Percentiles rank a stretch among this genome's conserved stretches.
These are phyloP conservation scores for Xylocopa sonorina DNA, from an alignment of 1,140 invertebrate genomes.

Conservation along the genomic window DNA sequence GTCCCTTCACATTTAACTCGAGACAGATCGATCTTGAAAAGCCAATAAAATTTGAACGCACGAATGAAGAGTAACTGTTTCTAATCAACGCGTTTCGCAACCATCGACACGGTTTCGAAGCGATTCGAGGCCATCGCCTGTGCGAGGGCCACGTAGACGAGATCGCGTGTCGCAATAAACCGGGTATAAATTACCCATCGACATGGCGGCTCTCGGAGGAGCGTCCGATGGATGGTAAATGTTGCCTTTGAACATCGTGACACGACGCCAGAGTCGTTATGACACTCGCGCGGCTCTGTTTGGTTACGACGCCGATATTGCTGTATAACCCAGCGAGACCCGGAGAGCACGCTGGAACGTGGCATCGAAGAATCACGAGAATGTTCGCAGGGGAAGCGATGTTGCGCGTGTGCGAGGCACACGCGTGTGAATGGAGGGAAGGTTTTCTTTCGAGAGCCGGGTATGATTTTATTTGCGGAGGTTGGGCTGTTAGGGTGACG, in stretches of 20 bases:
- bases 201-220: not conserved
- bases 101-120: no score
- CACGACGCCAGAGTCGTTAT: not conserved
- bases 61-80: no score
- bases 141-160: not conserved
- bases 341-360: not conserved
- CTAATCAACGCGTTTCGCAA: no score
- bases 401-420: no score
- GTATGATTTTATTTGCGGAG: not conserved
- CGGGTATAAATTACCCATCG: constrained; percentile 34
- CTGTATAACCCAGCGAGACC: not conserved
- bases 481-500: not conserved
- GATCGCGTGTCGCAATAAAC: constrained; percentile 23
- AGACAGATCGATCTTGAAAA: no score
- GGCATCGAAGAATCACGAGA: not conserved
- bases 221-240: not conserved
- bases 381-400: not conserved
- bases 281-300: not conserved
- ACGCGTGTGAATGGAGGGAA: not conserved
- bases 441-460: not conserved
- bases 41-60: no score
- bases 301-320: constrained; percentile 1
- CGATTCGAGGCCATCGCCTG: no score
- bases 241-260: not conserved
- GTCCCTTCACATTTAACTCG: no score